Conservation (phyloP, 2,113 vertebrate genomes). For the Bujurquina vittata region DNA sequence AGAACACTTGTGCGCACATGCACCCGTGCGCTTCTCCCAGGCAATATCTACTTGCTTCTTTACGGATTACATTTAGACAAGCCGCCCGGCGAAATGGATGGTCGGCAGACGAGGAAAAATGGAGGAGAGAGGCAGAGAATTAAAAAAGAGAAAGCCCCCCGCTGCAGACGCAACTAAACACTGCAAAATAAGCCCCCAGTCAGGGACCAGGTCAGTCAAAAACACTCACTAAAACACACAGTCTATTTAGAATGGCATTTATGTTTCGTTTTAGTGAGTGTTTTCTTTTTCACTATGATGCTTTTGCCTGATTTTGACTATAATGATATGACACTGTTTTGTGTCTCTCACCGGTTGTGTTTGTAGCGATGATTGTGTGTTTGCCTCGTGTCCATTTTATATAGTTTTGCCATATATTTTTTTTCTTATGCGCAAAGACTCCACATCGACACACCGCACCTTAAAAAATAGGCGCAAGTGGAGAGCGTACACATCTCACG, state of each 20-base stretch:
- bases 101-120: background rate
- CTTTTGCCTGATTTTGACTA: background rate
- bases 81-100: background rate
- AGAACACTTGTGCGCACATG: background rate
- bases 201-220: conserved; percentile 1
- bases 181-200: background rate
- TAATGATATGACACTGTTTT: background rate
- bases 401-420: background rate
- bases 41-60: background rate
- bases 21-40: background rate
- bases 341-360: background rate
- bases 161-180: background rate
- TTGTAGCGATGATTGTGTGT: background rate
- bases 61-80: background rate
- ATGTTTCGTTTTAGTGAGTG: background rate
- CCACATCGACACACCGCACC: background rate
- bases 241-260: background rate
- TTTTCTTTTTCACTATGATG: background rate
- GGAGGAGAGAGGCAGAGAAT: background rate
- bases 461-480: background rate
- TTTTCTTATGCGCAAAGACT: background rate
- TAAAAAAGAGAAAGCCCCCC: background rate
- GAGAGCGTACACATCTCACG: background rate
- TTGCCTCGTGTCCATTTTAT: background rate
- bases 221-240: conserved; percentile 1